Conservation (phyloP, 2,113 vertebrate species). For the Pao palembangensis region DNA sequence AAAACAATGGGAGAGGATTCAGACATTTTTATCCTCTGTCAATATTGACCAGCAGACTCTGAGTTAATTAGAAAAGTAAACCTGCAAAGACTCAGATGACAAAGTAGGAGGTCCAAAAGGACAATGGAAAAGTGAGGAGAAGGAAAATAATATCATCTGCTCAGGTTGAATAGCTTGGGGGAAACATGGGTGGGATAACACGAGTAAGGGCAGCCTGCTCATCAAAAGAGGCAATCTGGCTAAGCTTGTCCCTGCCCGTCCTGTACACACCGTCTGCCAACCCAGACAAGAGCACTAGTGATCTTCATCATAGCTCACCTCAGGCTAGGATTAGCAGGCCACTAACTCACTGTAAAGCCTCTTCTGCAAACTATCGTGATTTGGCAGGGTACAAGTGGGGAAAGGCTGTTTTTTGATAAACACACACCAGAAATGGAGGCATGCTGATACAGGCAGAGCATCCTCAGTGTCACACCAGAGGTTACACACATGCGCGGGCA, state of each 20-base stretch:
- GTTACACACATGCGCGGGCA: constrained; percentile 1
- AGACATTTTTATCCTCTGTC: constrained; percentile 68
- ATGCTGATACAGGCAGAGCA: constrained; percentile 9
- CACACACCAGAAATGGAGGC: constrained; percentile 3
- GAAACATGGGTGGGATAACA: constrained; percentile 57
- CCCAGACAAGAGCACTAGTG: constrained; percentile 58
- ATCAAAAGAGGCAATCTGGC: constrained; percentile 67
- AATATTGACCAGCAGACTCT: constrained; percentile 67
- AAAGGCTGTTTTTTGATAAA: constrained; percentile 15
- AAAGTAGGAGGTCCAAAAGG: constrained; percentile 62
- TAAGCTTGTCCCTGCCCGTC: constrained; percentile 57
- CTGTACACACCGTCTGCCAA: constrained; percentile 35
- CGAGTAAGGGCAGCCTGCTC: constrained; percentile 62
- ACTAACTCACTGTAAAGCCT: constrained; percentile 54
- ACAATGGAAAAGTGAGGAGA: constrained; percentile 53
- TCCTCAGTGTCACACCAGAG: constrained; percentile 2
- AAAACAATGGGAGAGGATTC: constrained; percentile 63
- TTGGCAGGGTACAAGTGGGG: constrained; percentile 18
- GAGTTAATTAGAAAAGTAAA: constrained; percentile 73
- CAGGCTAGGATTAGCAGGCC: constrained; percentile 66
- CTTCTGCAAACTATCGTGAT: constrained; percentile 36
- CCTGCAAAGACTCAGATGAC: constrained; percentile 47
- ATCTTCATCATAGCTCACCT: constrained; percentile 69
- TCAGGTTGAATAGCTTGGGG: constrained; percentile 60
- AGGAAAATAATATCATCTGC: constrained; percentile 57